Evolutionary conservation across 1,140 invertebrate genomes (phyloP).

Genomic region (Metaphire vulgaris): DNA sequence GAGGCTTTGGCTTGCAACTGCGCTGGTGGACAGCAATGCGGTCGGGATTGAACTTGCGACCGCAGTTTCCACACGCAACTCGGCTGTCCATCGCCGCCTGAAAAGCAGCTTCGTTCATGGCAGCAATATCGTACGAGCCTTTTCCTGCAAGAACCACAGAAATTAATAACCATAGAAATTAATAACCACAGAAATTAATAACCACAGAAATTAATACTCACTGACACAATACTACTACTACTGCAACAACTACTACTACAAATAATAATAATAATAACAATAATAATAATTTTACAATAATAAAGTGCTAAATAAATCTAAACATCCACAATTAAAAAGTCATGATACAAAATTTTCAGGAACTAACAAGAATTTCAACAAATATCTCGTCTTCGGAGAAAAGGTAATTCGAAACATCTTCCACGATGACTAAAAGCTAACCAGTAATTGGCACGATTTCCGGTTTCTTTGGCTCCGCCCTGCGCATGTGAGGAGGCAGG

Average conservation of each 20-base stretch:
- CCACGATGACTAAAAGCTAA: too few relatives aligned
- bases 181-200: neutral
- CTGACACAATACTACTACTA: too few relatives aligned
- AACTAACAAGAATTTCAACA: too few relatives aligned
- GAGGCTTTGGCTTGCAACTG: constrained; percentile 10
- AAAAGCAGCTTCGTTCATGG: constrained; percentile 47
- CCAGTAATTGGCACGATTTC: constrained; percentile 41
- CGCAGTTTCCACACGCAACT: constrained; percentile 62
- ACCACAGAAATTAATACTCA: neutral
- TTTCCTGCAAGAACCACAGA: neutral
- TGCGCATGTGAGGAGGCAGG: constrained; percentile 56
- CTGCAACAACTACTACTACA: neutral
- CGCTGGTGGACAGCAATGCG: constrained; percentile 60
- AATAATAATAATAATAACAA: neutral
- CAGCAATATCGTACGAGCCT: constrained; percentile 41
- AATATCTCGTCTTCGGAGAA: too few relatives aligned
- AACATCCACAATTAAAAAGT: too few relatives aligned
- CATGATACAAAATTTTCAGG: too few relatives aligned
- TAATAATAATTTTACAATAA: too few relatives aligned
- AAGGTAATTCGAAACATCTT: too few relatives aligned
- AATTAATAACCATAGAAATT: neutral
- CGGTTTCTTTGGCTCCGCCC: constrained; percentile 61
- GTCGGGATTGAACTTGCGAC: constrained; percentile 64
- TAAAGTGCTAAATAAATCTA: too few relatives aligned
- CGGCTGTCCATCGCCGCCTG: constrained; percentile 55